phyloP scores from a whole-genome alignment of 1,140 invertebrate species.

The Papilio xuthus region DNA sequence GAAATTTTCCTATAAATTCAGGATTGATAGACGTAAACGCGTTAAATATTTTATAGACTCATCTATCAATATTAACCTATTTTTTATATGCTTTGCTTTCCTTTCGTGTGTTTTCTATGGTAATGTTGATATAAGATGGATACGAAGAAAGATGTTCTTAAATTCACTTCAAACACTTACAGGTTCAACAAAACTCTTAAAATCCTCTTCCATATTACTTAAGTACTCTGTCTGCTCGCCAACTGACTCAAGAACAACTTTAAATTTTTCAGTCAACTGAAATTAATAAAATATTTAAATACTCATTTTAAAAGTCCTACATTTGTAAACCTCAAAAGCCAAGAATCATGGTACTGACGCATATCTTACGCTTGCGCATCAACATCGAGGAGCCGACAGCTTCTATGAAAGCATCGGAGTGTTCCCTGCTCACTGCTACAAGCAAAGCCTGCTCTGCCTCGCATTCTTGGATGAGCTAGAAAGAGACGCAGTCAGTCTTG shows the following conservation, averaged over 20 bases:
- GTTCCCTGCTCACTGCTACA: conserved; percentile 56
- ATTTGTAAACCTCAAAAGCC: background rate
- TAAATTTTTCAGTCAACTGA: conserved; percentile 58
- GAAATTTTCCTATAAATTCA: no score
- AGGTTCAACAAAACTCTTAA: conserved; percentile 55
- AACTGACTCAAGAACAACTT: conserved; percentile 48
- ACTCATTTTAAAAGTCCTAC: background rate
- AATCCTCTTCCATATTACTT: conserved; percentile 56
- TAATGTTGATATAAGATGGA: background rate
- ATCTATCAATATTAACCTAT: no score
- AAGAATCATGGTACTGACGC: conserved; percentile 47
- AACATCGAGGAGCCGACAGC: conserved; percentile 53
- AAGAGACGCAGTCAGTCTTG: conserved; percentile 40
- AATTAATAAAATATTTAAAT: conserved; percentile 34
- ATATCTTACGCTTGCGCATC: conserved; percentile 58
- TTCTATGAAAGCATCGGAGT: conserved; percentile 65
- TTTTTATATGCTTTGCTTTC: background rate
- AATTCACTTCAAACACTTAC: conserved; percentile 50
- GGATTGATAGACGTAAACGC: no score
- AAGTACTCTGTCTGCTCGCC: conserved; percentile 53
- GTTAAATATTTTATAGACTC: no score
- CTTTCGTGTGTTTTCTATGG: background rate
- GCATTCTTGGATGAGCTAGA: conserved; percentile 65
- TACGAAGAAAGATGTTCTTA: background rate
- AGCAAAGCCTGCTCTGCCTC: conserved; percentile 61